Evolutionary conservation across 2,888 invertebrate species (phyloP).

Genomic region (Pecten maximus): DNA sequence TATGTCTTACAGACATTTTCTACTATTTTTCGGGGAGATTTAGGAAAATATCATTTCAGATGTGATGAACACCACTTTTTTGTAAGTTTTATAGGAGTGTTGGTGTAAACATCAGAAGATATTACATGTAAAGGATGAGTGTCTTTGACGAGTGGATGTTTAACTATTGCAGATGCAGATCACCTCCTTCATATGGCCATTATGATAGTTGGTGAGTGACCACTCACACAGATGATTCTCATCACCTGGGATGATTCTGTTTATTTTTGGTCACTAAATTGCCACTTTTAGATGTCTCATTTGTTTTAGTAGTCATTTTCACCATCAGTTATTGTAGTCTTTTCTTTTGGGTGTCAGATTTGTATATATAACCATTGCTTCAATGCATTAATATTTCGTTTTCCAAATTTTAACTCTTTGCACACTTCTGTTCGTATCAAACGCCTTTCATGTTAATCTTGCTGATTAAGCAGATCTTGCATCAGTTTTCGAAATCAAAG

Average conservation of each 20-base stretch:
- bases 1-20: no score
- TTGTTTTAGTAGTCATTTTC: not conserved
- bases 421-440: not conserved
- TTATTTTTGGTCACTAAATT: not conserved
- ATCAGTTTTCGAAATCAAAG: no score
- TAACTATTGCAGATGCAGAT: not conserved
- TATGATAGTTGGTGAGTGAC: constrained; percentile 7
- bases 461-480: not conserved
- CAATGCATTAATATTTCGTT: not conserved
- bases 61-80: no score
- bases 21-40: no score
- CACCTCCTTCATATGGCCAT: not conserved
- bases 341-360: not conserved
- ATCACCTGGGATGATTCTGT: not conserved
- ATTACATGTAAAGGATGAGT: no score
- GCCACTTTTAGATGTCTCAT: not conserved
- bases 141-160: no score
- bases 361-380: not conserved
- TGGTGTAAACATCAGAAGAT: no score
- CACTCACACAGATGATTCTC: not conserved
- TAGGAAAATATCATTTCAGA: no score
- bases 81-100: no score
- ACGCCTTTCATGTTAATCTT: not conserved
- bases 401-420: not conserved
- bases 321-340: not conserved